phyloP scores from a whole-genome alignment of 2,113 vertebrate species.

The Oophaga pumilio region DNA sequence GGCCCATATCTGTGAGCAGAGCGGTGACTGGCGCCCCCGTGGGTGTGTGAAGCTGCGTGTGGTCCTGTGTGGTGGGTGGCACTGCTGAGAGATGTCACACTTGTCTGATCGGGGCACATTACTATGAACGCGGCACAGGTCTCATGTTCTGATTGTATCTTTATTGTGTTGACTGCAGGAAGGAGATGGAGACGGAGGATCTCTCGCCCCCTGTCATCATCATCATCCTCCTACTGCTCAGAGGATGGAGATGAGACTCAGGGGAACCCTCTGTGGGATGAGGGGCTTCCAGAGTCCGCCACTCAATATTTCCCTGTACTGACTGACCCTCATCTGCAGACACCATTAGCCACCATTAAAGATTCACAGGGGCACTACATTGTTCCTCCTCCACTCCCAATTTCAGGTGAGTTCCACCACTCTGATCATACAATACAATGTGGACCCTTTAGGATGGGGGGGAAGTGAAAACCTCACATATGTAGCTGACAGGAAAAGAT shows the following conservation, averaged over 20 bases:
- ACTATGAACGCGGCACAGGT: neutral
- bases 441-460: no score
- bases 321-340: neutral
- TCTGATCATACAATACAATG: neutral
- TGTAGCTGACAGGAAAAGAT: no score
- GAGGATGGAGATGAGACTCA: conserved; percentile 2
- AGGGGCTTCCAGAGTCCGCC: neutral
- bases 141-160: neutral
- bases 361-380: neutral
- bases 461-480: no score
- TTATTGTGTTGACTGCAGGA: neutral
- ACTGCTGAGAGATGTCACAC: no score
- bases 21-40: no score
- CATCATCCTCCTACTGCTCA: neutral
- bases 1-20: no score
- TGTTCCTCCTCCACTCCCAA: neutral
- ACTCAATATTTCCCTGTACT: neutral
- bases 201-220: neutral
- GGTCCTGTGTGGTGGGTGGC: no score
- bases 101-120: no score
- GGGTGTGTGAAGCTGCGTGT: no score
- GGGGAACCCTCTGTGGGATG: neutral
- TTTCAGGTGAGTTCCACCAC: neutral
- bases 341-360: neutral
- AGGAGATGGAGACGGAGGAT: neutral